These are phyloP conservation scores for Drosophila equinoxialis DNA, from an alignment of 1,140 invertebrate species.

Conservation along the genomic window DNA sequence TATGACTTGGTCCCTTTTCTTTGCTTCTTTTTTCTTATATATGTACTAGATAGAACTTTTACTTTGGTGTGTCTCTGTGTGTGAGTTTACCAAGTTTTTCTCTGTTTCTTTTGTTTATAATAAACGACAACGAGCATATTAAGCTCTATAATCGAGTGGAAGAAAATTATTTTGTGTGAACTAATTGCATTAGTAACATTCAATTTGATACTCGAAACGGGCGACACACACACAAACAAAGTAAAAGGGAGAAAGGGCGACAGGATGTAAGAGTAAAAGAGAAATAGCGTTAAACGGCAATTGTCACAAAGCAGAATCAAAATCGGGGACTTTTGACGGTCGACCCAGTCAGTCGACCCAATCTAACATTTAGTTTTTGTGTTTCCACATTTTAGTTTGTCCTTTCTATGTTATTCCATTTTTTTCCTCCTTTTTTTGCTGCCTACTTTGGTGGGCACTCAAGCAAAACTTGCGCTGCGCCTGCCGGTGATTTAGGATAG, in stretches of 20 bases:
- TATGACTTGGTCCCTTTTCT: slow-evolving; percentile 35
- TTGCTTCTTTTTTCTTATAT: no score
- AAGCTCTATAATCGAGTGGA: slow-evolving; percentile 78
- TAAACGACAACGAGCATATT: slow-evolving; percentile 78
- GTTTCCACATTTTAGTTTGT: slow-evolving; percentile 55
- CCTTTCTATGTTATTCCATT: slow-evolving; percentile 35
- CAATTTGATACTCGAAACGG: slow-evolving; percentile 63
- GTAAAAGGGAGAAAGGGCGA: slow-evolving; percentile 12
- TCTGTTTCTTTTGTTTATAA: slow-evolving; percentile 24
- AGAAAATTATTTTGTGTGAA: slow-evolving; percentile 81
- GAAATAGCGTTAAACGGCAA: slow-evolving; percentile 71
- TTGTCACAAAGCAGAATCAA: slow-evolving; percentile 59
- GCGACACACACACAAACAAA: no score
- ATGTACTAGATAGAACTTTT: not conserved
- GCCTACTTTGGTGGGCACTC: slow-evolving; percentile 63
- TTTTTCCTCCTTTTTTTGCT: slow-evolving; percentile 10
- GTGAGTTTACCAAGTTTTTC: slow-evolving; percentile 21
- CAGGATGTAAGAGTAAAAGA: slow-evolving; percentile 17
- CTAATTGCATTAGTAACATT: slow-evolving; percentile 83
- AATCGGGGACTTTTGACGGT: slow-evolving; percentile 43
- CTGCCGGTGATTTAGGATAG: slow-evolving; percentile 71
- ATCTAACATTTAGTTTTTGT: slow-evolving; percentile 47
- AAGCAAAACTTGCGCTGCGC: slow-evolving; percentile 68
- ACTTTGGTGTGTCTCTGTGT: slow-evolving; percentile 15
- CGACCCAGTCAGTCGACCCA: slow-evolving; percentile 37